A percentile compares a stretch with the other conserved stretches of the same genome.
Conservation (phyloP, 2,113 vertebrate species). For the Pterocles gutturalis region DNA sequence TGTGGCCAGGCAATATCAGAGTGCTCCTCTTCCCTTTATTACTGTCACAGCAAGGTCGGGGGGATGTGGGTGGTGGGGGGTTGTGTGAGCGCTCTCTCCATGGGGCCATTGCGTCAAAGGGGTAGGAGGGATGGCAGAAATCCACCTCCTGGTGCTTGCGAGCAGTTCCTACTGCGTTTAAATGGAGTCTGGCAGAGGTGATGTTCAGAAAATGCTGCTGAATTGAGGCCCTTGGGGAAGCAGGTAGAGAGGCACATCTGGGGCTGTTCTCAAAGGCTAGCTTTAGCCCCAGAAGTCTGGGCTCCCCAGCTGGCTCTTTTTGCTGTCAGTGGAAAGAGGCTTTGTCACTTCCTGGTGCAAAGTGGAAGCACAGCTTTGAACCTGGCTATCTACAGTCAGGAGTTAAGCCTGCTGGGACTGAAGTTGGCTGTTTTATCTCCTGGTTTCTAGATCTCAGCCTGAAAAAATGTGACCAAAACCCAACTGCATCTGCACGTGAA, state of each 20-base stretch:
- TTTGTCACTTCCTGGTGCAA: neutral
- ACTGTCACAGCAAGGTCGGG: neutral
- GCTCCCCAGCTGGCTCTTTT: neutral
- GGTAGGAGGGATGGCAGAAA: neutral
- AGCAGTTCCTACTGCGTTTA: neutral
- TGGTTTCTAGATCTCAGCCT: neutral
- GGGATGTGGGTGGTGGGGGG: neutral
- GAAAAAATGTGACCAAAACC: neutral
- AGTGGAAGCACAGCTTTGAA: neutral
- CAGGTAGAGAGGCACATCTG: neutral
- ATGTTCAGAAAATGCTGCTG: neutral
- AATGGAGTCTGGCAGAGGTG: neutral
- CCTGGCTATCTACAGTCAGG: rapidly evolving
- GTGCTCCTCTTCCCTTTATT: neutral
- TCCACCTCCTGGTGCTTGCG: neutral
- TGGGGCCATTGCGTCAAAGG: neutral
- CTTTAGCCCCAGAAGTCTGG: neutral
- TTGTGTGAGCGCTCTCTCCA: neutral
- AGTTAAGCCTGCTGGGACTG: neutral
- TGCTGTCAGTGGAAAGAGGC: neutral
- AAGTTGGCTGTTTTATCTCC: neutral
- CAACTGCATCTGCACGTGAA: neutral
- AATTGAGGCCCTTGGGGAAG: neutral
- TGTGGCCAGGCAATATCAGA: neutral
- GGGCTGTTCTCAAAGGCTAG: neutral